phyloP scores from a whole-genome alignment of 2,113 vertebrate genomes.

The Todiramphus saurophagus region DNA sequence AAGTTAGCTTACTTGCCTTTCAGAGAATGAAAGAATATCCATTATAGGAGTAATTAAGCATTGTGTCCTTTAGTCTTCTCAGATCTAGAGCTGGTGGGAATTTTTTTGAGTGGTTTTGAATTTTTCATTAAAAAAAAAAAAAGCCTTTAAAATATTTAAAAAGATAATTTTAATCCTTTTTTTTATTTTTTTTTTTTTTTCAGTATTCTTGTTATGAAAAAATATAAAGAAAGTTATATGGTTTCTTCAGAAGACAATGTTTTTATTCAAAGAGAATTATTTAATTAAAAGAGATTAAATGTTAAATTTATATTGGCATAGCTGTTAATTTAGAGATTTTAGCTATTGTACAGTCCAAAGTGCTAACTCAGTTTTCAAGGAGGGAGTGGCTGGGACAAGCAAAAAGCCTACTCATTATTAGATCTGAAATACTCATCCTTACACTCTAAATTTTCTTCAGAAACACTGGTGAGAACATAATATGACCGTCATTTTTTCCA shows the following conservation, averaged over 20 bases:
- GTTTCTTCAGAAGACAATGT: neutral
- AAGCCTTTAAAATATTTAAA: neutral
- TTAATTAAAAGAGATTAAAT: neutral
- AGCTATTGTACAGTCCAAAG: neutral
- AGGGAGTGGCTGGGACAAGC: neutral
- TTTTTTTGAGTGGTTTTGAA: neutral
- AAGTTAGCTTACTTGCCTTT: neutral
- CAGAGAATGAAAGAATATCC: neutral
- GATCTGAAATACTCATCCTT: neutral
- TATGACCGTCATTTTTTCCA: conserved; percentile 5
- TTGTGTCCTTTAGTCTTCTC: neutral
- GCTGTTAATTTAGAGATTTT: neutral
- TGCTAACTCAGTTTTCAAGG: neutral
- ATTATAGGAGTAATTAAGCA: neutral
- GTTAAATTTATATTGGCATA: neutral
- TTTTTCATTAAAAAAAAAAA: neutral
- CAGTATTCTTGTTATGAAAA: neutral
- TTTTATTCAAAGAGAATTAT: neutral
- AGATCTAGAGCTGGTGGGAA: neutral
- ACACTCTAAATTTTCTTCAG: neutral
- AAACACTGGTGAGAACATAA: neutral
- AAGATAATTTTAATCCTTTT: neutral
- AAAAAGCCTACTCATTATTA: neutral
- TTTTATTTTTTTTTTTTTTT: neutral
- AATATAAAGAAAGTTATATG: neutral